A percentile compares a stretch with the other conserved stretches of the same genome.
Evolutionary conservation across 2,113 vertebrate species (phyloP).

Genomic region (Lasiurus cinereus): DNA sequence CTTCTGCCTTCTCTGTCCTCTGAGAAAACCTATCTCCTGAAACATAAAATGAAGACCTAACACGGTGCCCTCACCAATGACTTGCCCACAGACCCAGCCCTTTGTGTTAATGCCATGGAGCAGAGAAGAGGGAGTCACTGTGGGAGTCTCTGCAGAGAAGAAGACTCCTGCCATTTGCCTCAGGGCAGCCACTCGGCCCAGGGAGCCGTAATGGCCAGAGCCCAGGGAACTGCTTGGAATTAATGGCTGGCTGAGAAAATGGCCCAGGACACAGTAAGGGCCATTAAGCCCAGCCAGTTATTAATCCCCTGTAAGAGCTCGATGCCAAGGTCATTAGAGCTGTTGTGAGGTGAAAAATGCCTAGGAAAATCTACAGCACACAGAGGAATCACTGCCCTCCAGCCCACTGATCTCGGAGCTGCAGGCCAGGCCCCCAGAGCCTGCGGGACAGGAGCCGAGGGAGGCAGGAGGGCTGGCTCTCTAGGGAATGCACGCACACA

Average conservation of each 20-base stretch:
- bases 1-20: neutral
- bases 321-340: slow-evolving; percentile 86
- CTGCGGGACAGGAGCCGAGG: rapidly evolving
- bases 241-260: slow-evolving; percentile 86
- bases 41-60: neutral
- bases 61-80: neutral
- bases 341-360: slow-evolving; percentile 75
- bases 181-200: slow-evolving; percentile 71
- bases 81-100: neutral
- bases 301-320: slow-evolving; percentile 85
- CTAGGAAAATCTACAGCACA: slow-evolving; percentile 43
- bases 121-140: neutral
- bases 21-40: neutral
- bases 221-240: slow-evolving; percentile 81
- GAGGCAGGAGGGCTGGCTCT: rapidly evolving
- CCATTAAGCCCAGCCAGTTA: slow-evolving; percentile 87
- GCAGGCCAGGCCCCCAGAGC: neutral
- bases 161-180: slow-evolving; percentile 20
- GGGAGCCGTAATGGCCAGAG: slow-evolving; percentile 78
- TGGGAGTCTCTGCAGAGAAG: slow-evolving; percentile 54
- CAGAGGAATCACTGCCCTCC: neutral
- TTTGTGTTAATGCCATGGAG: neutral
- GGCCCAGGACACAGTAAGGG: slow-evolving; percentile 86
- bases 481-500: rapidly evolving
- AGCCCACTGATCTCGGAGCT: neutral